Percentiles rank a stretch among this genome's conserved stretches.
These are phyloP conservation scores for Drosophila basisetae DNA, from an alignment of 2,888 invertebrate species.

Conservation along the genomic window DNA sequence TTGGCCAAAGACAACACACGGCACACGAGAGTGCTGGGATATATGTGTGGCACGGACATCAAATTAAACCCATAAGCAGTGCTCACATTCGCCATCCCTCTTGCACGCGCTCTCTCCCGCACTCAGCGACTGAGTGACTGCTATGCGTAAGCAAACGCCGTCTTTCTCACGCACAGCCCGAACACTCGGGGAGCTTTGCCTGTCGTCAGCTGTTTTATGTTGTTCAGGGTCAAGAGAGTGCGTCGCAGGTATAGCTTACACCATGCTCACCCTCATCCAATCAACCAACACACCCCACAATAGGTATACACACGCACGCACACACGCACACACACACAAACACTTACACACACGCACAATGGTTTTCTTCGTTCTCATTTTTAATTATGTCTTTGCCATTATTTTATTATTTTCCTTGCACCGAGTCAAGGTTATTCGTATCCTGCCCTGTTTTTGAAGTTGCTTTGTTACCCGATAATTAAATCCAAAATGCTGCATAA, in stretches of 20 bases:
- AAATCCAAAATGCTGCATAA: conserved; percentile 36
- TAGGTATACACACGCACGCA: not conserved
- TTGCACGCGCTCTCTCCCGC: conserved; percentile 12
- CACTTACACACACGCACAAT: conserved; percentile 29
- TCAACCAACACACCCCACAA: conserved; percentile 5
- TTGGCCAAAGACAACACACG: not conserved
- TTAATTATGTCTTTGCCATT: conserved; percentile 7
- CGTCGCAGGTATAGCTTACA: conserved; percentile 54
- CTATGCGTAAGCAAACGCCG: conserved; percentile 15
- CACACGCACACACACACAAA: not conserved
- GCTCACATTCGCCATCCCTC: conserved; percentile 8
- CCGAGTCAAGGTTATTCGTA: conserved; percentile 61
- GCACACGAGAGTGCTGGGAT: conserved; percentile 7
- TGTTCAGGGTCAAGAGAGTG: conserved; percentile 78
- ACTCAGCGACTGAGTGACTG: not conserved
- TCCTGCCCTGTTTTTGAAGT: not conserved
- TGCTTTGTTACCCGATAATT: conserved; percentile 40
- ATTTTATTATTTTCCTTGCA: conserved; percentile 27
- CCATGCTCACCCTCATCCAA: conserved; percentile 14
- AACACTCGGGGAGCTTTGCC: conserved; percentile 34
- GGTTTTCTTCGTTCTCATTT: conserved; percentile 34
- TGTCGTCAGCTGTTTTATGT: conserved; percentile 79
- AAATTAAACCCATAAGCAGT: conserved; percentile 47
- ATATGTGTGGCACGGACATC: conserved; percentile 27
- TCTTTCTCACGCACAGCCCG: conserved; percentile 32